A percentile compares a stretch with the other conserved stretches of the same genome.
phyloP scores from a whole-genome alignment of 2,888 invertebrate species.

The Phlogophora meticulosa region DNA sequence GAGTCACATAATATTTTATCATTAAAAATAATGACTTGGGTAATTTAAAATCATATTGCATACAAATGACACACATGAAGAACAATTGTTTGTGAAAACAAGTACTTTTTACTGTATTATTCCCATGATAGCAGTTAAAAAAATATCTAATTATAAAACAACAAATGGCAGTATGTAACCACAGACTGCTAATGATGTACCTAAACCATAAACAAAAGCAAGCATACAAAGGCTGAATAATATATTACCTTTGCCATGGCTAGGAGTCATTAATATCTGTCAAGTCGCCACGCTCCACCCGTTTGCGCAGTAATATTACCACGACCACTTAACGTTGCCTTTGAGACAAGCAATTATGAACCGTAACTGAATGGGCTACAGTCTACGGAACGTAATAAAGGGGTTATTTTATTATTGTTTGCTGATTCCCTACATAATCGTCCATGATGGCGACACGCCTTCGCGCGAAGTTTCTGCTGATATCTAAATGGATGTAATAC shows the following conservation, averaged over 20 bases:
- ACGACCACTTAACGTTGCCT: conserved; percentile 46
- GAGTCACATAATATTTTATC: too few species aligned
- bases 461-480: conserved; percentile 42
- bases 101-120: conserved; percentile 7
- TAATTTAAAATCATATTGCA: conserved; percentile 1
- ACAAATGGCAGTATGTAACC: conserved; percentile 48
- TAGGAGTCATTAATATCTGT: conserved; percentile 87
- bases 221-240: conserved; percentile 54
- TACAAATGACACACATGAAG: conserved; percentile 9
- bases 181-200: conserved; percentile 34
- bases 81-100: conserved; percentile 20
- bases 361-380: conserved; percentile 60
- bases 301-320: conserved; percentile 82
- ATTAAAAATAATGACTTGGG: background rate
- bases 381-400: background rate
- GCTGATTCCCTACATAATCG: conserved; percentile 57
- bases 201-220: conserved; percentile 55
- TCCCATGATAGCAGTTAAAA: conserved; percentile 38
- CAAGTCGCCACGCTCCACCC: conserved; percentile 82
- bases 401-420: conserved; percentile 53
- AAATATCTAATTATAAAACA: conserved; percentile 44
- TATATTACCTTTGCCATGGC: conserved; percentile 56
- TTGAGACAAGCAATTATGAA: conserved; percentile 51
- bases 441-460: conserved; percentile 59
- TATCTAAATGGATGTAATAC: conserved; percentile 40